Evolutionary conservation across 2,797 vertebrate genomes (phyloP).

Genomic region (Gymnocypris eckloni): DNA sequence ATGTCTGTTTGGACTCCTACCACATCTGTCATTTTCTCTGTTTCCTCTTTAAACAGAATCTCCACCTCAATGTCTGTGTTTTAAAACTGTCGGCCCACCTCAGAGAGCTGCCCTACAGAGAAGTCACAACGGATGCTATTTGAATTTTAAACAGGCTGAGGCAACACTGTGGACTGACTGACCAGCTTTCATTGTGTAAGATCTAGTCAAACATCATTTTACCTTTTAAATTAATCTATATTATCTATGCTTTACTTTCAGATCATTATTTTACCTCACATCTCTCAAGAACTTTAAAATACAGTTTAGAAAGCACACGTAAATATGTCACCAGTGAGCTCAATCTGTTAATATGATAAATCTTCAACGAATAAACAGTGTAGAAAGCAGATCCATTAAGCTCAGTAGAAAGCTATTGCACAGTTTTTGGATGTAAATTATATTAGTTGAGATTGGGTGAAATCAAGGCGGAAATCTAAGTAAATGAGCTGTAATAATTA

Average conservation of each 20-base stretch:
- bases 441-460: not conserved
- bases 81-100: constrained; percentile 82
- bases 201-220: constrained; percentile 1
- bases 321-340: not conserved
- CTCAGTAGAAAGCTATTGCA: not conserved
- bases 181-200: not conserved
- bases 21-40: constrained; percentile 82
- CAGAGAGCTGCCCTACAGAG: constrained; percentile 77
- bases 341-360: not conserved
- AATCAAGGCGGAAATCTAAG: not conserved
- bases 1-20: constrained; percentile 57
- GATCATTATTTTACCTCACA: not conserved
- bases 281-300: not conserved
- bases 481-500: not conserved
- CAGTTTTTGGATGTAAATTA: not conserved
- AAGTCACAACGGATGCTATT: constrained; percentile 21
- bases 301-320: not conserved
- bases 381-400: not conserved
- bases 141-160: constrained; percentile 8
- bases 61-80: constrained; percentile 83
- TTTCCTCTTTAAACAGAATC: constrained; percentile 82
- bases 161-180: not conserved
- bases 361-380: not conserved
- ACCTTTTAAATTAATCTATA: not conserved
- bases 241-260: not conserved